phyloP scores from a whole-genome alignment of 2,797 vertebrate species.

The Gorsachius magnificus region DNA sequence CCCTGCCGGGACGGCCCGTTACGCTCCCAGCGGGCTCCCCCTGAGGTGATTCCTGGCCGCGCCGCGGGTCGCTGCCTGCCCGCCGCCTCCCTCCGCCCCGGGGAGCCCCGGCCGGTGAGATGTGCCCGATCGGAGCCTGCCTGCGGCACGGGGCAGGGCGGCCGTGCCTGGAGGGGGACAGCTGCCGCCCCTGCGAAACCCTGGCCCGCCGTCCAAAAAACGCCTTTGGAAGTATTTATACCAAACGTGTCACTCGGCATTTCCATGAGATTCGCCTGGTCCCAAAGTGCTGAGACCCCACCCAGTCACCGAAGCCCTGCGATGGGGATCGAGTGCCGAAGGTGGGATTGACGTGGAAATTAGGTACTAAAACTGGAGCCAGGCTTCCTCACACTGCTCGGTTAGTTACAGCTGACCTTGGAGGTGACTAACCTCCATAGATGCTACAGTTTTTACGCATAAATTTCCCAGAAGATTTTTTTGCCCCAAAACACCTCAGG shows the following conservation, averaged over 20 bases:
- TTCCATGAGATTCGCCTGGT: not conserved
- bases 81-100: too few species aligned
- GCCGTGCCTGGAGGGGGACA: too few species aligned
- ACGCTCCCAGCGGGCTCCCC: not conserved
- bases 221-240: not conserved
- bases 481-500: not conserved
- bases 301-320: accelerated
- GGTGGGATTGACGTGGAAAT: not conserved
- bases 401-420: not conserved
- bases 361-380: not conserved
- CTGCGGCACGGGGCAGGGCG: too few species aligned
- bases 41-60: not conserved
- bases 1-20: too few species aligned
- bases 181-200: too few species aligned
- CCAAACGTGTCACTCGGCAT: not conserved
- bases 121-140: not conserved
- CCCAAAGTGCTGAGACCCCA: accelerated
- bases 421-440: not conserved
- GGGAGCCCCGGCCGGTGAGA: too few species aligned
- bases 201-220: not conserved
- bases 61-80: too few species aligned
- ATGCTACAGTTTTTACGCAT: not conserved
- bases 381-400: accelerated
- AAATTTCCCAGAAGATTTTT: not conserved
- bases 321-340: not conserved